Conservation (phyloP, 2,113 vertebrate species). For the Peromyscus californicus region DNA sequence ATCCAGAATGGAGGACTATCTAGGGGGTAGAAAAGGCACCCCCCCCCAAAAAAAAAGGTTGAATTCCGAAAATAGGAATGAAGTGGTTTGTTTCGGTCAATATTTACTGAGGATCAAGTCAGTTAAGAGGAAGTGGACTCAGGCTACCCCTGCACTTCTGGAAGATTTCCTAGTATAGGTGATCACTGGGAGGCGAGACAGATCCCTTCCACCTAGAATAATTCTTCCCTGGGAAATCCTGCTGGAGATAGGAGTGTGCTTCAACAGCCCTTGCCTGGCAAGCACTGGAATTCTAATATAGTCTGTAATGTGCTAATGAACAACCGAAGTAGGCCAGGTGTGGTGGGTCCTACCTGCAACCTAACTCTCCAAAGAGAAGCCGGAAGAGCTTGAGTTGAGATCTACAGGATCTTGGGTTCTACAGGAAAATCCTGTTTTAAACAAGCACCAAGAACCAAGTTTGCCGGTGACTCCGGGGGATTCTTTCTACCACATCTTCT, state of each 20-base stretch:
- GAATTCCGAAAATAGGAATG: conserved; percentile 58
- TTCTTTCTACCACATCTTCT: neutral
- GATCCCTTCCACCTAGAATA: neutral
- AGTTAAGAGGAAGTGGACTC: neutral
- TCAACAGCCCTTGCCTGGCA: neutral
- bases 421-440: neutral
- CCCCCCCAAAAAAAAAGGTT: conserved; percentile 16
- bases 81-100: conserved; percentile 4
- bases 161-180: neutral
- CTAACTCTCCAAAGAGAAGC: neutral
- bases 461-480: neutral
- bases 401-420: neutral
- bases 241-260: neutral
- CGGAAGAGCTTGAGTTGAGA: neutral
- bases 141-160: conserved; percentile 15
- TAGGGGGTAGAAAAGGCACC: neutral
- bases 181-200: neutral
- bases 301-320: neutral
- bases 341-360: neutral
- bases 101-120: neutral
- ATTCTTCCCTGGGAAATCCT: conserved; percentile 19
- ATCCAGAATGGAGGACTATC: neutral
- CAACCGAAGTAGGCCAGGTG: neutral
- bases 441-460: neutral
- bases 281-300: neutral